A percentile compares a stretch with the other conserved stretches of the same genome.
These are phyloP conservation scores for Enteromius paludinosus DNA, from an alignment of 2,797 vertebrate genomes.

Conservation along the genomic window DNA sequence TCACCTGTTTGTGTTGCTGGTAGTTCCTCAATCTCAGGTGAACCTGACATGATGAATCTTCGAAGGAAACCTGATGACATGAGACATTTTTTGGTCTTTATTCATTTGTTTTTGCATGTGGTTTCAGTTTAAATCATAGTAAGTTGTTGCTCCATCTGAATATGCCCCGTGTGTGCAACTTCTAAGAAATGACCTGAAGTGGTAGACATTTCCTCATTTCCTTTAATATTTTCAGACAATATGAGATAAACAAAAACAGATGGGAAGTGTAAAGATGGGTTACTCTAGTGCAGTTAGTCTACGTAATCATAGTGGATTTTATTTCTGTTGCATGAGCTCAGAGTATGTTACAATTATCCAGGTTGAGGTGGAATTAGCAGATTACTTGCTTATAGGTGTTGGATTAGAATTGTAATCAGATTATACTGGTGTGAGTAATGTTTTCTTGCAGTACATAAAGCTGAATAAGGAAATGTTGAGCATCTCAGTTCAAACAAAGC, in stretches of 20 bases:
- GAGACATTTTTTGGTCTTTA: background rate
- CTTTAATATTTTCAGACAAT: background rate
- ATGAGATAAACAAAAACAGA: background rate
- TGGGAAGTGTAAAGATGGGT: background rate
- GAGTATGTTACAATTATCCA: conserved; percentile 43
- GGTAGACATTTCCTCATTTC: background rate
- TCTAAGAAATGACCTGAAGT: background rate
- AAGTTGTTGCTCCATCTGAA: background rate
- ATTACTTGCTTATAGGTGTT: conserved; percentile 43
- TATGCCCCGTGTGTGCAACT: conserved; percentile 27
- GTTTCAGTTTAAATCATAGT: background rate
- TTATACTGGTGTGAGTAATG: conserved; percentile 7
- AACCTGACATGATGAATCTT: conserved; percentile 57
- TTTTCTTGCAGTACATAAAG: background rate
- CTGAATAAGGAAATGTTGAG: background rate
- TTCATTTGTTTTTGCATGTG: background rate
- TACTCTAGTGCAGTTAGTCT: background rate
- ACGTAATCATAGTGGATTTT: conserved; percentile 38
- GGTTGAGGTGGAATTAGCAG: conserved; percentile 59
- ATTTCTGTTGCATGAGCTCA: conserved; percentile 24
- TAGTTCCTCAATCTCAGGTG: conserved; percentile 57
- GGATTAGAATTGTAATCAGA: conserved; percentile 22
- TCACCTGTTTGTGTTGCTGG: conserved; percentile 63
- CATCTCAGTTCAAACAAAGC: background rate
- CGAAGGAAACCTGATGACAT: conserved; percentile 8